phyloP scores from a whole-genome alignment of 2,888 invertebrate species.

The Clostera curtula region DNA sequence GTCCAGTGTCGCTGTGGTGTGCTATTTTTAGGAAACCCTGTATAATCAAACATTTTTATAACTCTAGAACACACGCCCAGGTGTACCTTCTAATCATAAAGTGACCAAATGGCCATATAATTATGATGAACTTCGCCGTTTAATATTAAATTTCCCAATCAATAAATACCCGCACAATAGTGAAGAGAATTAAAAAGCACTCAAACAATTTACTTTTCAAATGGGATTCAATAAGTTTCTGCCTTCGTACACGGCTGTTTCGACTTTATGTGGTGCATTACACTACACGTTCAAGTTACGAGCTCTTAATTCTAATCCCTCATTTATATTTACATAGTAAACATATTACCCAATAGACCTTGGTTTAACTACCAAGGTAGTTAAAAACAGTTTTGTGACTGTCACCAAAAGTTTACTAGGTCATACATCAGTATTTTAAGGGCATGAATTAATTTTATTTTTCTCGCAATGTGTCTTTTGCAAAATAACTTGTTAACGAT shows the following conservation, averaged over 20 bases:
- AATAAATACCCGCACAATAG: constrained; percentile 2
- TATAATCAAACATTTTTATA: too few species aligned
- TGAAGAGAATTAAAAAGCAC: constrained; percentile 4
- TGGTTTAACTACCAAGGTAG: constrained; percentile 12
- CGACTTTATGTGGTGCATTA: constrained; percentile 17
- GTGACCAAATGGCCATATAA: too few species aligned
- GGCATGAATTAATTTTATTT: too few species aligned
- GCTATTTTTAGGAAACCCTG: too few species aligned
- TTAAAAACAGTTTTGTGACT: constrained; percentile 4
- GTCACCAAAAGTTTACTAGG: constrained; percentile 6
- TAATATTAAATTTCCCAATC: too few species aligned
- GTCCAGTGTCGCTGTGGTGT: too few species aligned
- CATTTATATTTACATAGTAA: constrained; percentile 36
- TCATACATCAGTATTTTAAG: constrained; percentile 8
- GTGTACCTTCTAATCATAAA: too few species aligned
- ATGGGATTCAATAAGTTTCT: constrained; percentile 2
- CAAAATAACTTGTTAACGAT: too few species aligned
- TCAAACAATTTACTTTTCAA: constrained; percentile 1
- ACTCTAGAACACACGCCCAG: too few species aligned
- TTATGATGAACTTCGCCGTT: too few species aligned
- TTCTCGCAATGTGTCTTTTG: too few species aligned
- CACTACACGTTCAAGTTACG: constrained; percentile 12
- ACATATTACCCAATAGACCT: constrained; percentile 33
- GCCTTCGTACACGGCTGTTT: constrained; percentile 7
- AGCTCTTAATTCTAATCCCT: constrained; percentile 27